These are phyloP conservation scores for Cherax quadricarinatus DNA, from an alignment of 1,140 invertebrate species.

Conservation along the genomic window DNA sequence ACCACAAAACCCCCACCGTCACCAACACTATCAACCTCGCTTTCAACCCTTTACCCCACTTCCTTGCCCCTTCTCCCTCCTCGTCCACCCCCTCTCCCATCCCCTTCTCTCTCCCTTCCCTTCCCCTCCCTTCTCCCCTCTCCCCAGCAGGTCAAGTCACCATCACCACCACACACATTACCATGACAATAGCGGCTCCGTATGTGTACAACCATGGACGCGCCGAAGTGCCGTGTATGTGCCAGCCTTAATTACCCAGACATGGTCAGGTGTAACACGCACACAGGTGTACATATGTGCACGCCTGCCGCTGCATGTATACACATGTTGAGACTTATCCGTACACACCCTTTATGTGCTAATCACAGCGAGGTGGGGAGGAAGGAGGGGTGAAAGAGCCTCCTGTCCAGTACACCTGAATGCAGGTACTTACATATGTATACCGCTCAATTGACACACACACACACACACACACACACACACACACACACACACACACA, in stretches of 20 bases:
- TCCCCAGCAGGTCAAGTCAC: neutral
- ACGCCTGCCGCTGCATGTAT: slow-evolving; percentile 1
- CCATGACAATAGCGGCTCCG: slow-evolving; percentile 51
- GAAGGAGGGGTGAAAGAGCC: too few species aligned
- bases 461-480: slow-evolving; percentile 18
- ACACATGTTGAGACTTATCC: neutral
- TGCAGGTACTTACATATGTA: too few species aligned
- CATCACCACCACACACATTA: slow-evolving; percentile 34
- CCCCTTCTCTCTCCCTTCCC: neutral
- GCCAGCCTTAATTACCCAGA: slow-evolving; percentile 59
- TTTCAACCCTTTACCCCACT: neutral
- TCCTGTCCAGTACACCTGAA: too few species aligned
- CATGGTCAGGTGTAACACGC: slow-evolving; percentile 31
- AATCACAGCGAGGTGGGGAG: neutral
- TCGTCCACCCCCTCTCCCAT: too few species aligned
- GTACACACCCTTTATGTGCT: slow-evolving; percentile 12
- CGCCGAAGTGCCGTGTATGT: slow-evolving; percentile 65
- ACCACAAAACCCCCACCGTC: too few species aligned
- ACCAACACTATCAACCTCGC: neutral
- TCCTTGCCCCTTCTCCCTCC: neutral
- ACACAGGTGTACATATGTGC: slow-evolving; percentile 54
- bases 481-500: slow-evolving; percentile 19
- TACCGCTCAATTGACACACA: neutral
- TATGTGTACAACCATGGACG: slow-evolving; percentile 57
- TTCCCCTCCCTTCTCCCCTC: neutral